These are phyloP conservation scores for Gisinianus flammeolus DNA, from an alignment of 2,888 invertebrate genomes.

Conservation along the genomic window DNA sequence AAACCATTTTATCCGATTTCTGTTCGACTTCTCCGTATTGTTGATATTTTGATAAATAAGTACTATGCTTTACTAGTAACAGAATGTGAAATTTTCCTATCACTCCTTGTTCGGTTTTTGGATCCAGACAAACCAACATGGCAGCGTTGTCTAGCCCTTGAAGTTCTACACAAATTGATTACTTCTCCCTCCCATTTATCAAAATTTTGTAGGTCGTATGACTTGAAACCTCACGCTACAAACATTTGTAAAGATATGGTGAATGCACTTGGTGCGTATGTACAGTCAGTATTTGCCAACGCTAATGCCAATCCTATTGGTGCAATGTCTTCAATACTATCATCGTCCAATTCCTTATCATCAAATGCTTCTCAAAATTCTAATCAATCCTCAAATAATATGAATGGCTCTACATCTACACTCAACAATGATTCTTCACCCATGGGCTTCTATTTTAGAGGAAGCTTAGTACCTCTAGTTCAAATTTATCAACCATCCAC, in stretches of 20 bases:
- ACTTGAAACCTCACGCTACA: conserved; percentile 90
- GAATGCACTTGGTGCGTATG: conserved; percentile 89
- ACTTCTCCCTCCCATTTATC: conserved; percentile 85
- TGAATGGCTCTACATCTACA: conserved; percentile 56
- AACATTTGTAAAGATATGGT: conserved; percentile 87
- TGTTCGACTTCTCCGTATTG: conserved; percentile 90
- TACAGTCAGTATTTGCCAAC: conserved; percentile 78
- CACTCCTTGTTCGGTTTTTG: conserved; percentile 93
- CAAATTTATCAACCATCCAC: conserved; percentile 82
- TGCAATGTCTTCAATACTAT: conserved; percentile 51
- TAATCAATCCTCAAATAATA: conserved; percentile 23
- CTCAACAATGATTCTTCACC: conserved; percentile 80
- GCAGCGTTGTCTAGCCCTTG: conserved; percentile 93
- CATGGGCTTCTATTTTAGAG: conserved; percentile 90
- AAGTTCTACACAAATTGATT: conserved; percentile 93
- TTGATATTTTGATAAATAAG: conserved; percentile 89
- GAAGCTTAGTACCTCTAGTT: conserved; percentile 89
- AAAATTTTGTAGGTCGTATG: conserved; percentile 94
- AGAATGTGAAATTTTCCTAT: conserved; percentile 98
- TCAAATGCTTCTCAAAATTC: conserved; percentile 44
- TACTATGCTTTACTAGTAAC: conserved; percentile 92
- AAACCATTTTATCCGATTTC: conserved; percentile 97
- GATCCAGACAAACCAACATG: conserved; percentile 96
- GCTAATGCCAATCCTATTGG: conserved; percentile 68
- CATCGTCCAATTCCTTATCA: conserved; percentile 33